A percentile compares a stretch with the other conserved stretches of the same genome.
Conservation (phyloP, 2,888 invertebrate species). For the Acanthococcus lagerstroemiae region DNA sequence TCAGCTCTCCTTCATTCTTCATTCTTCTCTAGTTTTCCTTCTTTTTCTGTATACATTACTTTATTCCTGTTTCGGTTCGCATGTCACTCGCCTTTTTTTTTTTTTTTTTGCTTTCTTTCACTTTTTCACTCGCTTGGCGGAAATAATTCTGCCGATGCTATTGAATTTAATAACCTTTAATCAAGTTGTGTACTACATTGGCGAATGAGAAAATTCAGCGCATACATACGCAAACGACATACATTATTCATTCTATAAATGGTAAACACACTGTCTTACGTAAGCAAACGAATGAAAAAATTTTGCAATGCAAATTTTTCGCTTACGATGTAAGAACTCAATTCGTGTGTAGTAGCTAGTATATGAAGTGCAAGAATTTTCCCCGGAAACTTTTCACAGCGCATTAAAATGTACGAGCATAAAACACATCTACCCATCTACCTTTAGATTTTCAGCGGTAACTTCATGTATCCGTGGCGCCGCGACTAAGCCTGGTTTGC, state of each 20-base stretch:
- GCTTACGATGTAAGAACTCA: constrained; percentile 7
- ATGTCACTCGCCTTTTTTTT: too few relatives aligned
- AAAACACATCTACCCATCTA: neutral
- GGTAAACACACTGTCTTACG: constrained; percentile 26
- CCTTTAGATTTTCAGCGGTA: neutral
- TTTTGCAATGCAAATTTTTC: constrained; percentile 29
- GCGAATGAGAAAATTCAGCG: constrained; percentile 15
- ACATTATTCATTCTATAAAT: constrained; percentile 29
- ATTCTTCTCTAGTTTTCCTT: too few relatives aligned
- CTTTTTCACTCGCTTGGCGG: neutral
- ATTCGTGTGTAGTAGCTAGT: neutral
- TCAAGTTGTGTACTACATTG: neutral
- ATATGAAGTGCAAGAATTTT: neutral
- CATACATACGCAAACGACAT: constrained; percentile 14
- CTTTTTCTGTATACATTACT: too few relatives aligned
- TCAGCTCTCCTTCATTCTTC: too few relatives aligned
- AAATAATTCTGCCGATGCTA: constrained; percentile 4
- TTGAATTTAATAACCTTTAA: constrained; percentile 9
- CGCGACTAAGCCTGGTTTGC: too few relatives aligned
- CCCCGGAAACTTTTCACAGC: neutral
- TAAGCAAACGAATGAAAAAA: constrained; percentile 28
- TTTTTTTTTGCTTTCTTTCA: too few relatives aligned
- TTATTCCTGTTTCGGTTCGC: too few relatives aligned
- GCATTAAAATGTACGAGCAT: neutral
- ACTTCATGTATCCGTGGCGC: neutral